Evolutionary conservation across 1,140 invertebrate species (phyloP).

Genomic region (Rhagoletis zephyria): DNA sequence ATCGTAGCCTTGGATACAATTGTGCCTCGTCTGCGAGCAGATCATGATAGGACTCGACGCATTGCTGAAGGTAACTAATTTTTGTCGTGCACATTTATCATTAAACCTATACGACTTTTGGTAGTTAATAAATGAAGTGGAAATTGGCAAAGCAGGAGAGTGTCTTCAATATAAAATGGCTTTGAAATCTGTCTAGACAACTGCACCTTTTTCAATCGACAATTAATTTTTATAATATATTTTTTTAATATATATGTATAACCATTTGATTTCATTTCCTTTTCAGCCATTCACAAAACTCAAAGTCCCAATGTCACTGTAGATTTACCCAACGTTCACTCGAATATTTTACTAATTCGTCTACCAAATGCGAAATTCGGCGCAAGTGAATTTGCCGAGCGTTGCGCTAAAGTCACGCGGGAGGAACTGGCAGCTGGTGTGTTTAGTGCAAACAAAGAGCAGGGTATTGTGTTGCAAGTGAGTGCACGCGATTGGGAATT

Average conservation of each 20-base stretch:
- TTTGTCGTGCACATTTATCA: conserved; percentile 38
- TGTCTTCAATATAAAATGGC: neutral
- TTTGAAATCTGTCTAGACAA: neutral
- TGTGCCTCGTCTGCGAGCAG: conserved; percentile 79
- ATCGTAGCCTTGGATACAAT: conserved; percentile 86
- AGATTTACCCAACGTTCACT: conserved; percentile 80
- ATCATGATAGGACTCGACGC: conserved; percentile 82
- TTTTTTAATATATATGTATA: too few relatives aligned
- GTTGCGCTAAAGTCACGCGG: conserved; percentile 76
- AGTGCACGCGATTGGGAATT: conserved; percentile 75
- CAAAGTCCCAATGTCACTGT: conserved; percentile 71
- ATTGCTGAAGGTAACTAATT: conserved; percentile 80
- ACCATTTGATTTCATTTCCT: neutral
- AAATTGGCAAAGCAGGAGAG: neutral
- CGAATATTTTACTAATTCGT: conserved; percentile 85
- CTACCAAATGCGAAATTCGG: conserved; percentile 75
- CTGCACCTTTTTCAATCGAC: neutral
- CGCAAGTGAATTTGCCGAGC: conserved; percentile 76
- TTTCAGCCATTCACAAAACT: conserved; percentile 76
- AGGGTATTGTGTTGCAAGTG: conserved; percentile 76
- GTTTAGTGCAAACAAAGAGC: conserved; percentile 70
- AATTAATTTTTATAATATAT: neutral
- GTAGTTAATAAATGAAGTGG: neutral
- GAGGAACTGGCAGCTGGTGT: conserved; percentile 75
- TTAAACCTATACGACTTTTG: neutral